A percentile compares a stretch with the other conserved stretches of the same genome.
phyloP scores from a whole-genome alignment of 2,113 vertebrate genomes.

The Dascyllus trimaculatus region DNA sequence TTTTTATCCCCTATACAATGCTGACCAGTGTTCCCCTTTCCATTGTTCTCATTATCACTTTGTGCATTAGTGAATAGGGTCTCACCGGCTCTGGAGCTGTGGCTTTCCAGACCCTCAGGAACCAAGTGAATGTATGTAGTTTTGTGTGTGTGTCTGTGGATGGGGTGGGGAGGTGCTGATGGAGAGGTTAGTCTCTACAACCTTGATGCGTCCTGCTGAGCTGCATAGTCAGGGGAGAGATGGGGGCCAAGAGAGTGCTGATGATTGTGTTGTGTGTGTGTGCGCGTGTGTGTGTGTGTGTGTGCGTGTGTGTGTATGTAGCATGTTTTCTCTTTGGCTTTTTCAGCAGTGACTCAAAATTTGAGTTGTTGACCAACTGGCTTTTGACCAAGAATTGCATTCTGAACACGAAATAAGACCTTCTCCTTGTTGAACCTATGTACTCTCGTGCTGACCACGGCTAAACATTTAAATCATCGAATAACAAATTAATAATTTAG shows the following conservation, averaged over 20 bases:
- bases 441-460: not conserved
- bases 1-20: constrained; percentile 45
- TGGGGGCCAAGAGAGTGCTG: constrained; percentile 38
- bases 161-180: constrained; percentile 69
- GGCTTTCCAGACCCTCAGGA: constrained; percentile 3
- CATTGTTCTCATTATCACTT: constrained; percentile 58
- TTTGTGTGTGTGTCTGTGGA: constrained; percentile 24
- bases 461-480: not conserved
- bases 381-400: not conserved
- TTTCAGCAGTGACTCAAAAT: constrained; percentile 17
- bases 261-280: constrained; percentile 18
- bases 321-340: not conserved
- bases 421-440: not conserved
- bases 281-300: constrained; percentile 1
- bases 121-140: not conserved
- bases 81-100: constrained; percentile 11
- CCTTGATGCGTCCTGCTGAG: constrained; percentile 75
- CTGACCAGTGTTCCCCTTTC: constrained; percentile 34
- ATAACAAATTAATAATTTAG: too few relatives aligned
- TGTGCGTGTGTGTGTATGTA: not conserved
- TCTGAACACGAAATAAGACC: not conserved
- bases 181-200: constrained; percentile 68
- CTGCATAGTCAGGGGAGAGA: constrained; percentile 70
- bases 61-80: constrained; percentile 27
- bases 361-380: constrained; percentile 20